Evolutionary conservation across 2,888 invertebrate genomes (phyloP).

Genomic region (Xestobium rufovillosum): DNA sequence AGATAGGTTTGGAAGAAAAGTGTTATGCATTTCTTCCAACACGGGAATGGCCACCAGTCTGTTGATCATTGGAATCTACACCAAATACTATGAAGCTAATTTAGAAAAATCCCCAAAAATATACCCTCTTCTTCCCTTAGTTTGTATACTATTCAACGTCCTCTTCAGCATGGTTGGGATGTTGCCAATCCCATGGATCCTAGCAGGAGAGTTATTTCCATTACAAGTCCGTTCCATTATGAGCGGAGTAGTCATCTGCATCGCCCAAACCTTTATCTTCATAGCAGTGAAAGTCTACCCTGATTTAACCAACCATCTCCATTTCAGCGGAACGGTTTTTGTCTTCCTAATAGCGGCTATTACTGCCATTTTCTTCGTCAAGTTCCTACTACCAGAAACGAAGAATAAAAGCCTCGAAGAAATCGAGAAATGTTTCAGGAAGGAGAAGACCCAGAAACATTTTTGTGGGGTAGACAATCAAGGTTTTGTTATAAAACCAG

Average conservation of each 20-base stretch:
- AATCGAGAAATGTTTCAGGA: constrained; percentile 55
- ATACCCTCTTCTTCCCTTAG: constrained; percentile 44
- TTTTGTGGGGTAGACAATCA: constrained; percentile 37
- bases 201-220: constrained; percentile 67
- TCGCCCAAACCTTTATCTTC: constrained; percentile 63
- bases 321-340: constrained; percentile 58
- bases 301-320: constrained; percentile 48
- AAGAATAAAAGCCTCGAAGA: constrained; percentile 60
- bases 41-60: constrained; percentile 58
- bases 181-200: constrained; percentile 66
- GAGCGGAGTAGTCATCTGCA: constrained; percentile 62
- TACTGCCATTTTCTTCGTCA: constrained; percentile 54
- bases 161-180: constrained; percentile 68
- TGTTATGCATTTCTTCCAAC: constrained; percentile 57
- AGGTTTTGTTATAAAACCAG: constrained; percentile 27
- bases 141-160: constrained; percentile 60
- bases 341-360: constrained; percentile 55
- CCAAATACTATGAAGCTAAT: constrained; percentile 37
- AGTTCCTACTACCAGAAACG: constrained; percentile 59
- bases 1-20: constrained; percentile 55
- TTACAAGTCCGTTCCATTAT: constrained; percentile 60
- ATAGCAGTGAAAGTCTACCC: constrained; percentile 65
- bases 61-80: constrained; percentile 38
- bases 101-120: constrained; percentile 27
- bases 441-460: constrained; percentile 42